Evolutionary conservation across 1,140 invertebrate species (phyloP).

Genomic region (Probaryconus sp.): DNA sequence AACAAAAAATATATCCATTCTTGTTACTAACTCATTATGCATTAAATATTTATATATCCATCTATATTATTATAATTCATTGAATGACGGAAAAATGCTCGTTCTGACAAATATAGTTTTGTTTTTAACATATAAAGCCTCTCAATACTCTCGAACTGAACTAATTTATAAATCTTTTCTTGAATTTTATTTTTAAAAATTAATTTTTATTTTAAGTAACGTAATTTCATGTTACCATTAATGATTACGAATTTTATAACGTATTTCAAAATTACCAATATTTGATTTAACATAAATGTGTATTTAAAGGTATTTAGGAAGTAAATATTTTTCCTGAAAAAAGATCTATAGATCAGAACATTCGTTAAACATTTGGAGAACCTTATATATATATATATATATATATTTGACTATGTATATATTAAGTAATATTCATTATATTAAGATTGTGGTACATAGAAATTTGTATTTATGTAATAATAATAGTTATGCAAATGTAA

Average conservation of each 20-base stretch:
- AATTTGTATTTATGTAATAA: constrained; percentile 33
- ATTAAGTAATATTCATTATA: constrained; percentile 29
- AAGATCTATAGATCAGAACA: constrained; percentile 25
- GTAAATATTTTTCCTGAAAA: neutral
- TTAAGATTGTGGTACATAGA: constrained; percentile 58
- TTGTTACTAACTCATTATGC: constrained; percentile 30
- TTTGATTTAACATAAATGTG: no score
- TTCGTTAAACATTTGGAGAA: neutral
- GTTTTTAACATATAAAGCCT: constrained; percentile 22
- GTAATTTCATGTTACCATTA: no score
- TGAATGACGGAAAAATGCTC: constrained; percentile 36
- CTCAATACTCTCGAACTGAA: constrained; percentile 4
- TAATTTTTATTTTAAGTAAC: no score
- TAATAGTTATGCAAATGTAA: constrained; percentile 48
- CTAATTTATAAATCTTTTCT: constrained; percentile 11
- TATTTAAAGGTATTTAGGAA: no score
- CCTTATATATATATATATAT: constrained; percentile 20
- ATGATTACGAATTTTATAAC: no score
- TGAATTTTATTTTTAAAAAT: constrained; percentile 1
- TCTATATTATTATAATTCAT: constrained; percentile 29
- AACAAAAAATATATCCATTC: constrained; percentile 52
- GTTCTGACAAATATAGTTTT: constrained; percentile 36
- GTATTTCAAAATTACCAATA: no score
- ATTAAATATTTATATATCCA: constrained; percentile 31
- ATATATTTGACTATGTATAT: constrained; percentile 26